Conservation (phyloP, 2,113 vertebrate species). For the Vanacampus margaritifer region DNA sequence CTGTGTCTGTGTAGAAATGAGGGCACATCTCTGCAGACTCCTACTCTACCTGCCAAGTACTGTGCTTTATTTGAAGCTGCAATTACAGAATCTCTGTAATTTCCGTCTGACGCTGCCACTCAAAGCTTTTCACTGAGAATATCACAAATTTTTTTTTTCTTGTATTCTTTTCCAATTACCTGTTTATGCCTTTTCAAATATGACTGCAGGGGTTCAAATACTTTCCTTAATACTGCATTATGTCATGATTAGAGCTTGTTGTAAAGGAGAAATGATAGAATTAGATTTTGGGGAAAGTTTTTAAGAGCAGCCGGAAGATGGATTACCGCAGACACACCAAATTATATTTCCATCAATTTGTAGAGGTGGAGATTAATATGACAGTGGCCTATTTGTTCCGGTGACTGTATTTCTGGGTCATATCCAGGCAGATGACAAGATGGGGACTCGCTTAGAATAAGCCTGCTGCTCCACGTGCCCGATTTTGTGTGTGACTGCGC, state of each 20-base stretch:
- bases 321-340: conserved; percentile 34
- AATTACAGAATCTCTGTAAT: conserved; percentile 69
- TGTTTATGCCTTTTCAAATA: conserved; percentile 42
- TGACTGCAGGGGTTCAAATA: conserved; percentile 22
- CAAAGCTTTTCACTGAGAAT: conserved; percentile 41
- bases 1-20: conserved; percentile 56
- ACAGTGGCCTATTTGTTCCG: conserved; percentile 70
- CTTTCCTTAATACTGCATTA: conserved; percentile 25
- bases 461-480: conserved; percentile 12
- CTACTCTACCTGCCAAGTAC: conserved; percentile 67
- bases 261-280: background rate
- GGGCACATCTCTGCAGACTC: conserved; percentile 71
- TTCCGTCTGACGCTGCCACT: conserved; percentile 50
- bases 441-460: conserved; percentile 55
- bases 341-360: conserved; percentile 64
- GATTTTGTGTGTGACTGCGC: conserved; percentile 3
- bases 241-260: conserved; percentile 4
- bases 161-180: conserved; percentile 25
- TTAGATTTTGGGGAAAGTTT: background rate
- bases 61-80: conserved; percentile 61
- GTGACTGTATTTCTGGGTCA: conserved; percentile 75
- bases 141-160: background rate
- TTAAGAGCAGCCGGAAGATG: background rate
- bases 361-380: conserved; percentile 67
- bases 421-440: conserved; percentile 69